Percentiles rank a stretch among this genome's conserved stretches.
Conservation (phyloP, 2,113 vertebrate species). For the Siphamia tubifer region DNA sequence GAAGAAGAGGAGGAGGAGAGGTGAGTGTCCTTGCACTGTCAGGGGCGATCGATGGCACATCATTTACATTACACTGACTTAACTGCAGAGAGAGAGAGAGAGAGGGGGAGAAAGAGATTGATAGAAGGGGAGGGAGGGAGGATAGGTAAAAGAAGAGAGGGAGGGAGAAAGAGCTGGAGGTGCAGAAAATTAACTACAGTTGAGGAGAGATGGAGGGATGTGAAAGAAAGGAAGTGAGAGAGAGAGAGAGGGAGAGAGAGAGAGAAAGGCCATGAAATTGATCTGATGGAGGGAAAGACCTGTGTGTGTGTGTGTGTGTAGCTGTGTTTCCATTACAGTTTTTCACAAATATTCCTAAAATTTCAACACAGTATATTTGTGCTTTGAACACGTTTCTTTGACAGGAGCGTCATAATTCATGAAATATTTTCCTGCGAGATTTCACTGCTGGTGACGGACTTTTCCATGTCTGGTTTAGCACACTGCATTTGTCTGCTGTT, state of each 20-base stretch:
- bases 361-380: too few relatives aligned
- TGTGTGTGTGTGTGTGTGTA: background rate
- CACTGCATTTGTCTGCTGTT: too few relatives aligned
- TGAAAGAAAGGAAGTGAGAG: too few relatives aligned
- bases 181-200: background rate
- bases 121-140: constrained; percentile 22
- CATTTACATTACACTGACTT: constrained; percentile 80
- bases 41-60: constrained; percentile 79
- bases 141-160: background rate
- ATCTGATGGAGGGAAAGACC: constrained; percentile 31
- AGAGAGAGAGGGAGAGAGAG: too few relatives aligned
- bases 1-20: constrained; percentile 59
- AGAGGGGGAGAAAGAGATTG: too few relatives aligned
- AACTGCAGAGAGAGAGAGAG: constrained; percentile 60
- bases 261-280: constrained; percentile 39
- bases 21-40: constrained; percentile 80
- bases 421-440: too few relatives aligned
- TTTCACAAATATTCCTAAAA: too few relatives aligned
- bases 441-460: too few relatives aligned
- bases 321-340: too few relatives aligned
- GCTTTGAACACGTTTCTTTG: too few relatives aligned
- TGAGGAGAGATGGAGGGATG: constrained; percentile 35
- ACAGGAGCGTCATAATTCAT: too few relatives aligned
- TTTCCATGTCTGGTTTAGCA: too few relatives aligned
- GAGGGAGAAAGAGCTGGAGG: background rate